These are phyloP conservation scores for Furnarius figulus DNA, from an alignment of 2,113 vertebrate species.

Conservation along the genomic window DNA sequence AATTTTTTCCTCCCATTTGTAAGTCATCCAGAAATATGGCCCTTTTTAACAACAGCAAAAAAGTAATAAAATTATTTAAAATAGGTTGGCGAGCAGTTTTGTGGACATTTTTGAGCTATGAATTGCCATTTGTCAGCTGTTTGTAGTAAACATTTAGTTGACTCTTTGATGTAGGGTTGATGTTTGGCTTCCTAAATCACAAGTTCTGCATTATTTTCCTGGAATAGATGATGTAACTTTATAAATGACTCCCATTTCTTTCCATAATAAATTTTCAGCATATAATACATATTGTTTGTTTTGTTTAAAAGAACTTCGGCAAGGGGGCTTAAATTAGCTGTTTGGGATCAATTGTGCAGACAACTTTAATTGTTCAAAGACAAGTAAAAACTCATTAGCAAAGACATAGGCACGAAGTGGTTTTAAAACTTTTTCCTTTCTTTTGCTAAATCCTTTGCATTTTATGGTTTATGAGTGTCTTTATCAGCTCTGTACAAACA, in stretches of 20 bases:
- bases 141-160: constrained; percentile 20
- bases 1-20: neutral
- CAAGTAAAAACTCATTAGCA: neutral
- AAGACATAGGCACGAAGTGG: neutral
- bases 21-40: neutral
- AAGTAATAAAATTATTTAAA: constrained; percentile 12
- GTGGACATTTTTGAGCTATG: neutral
- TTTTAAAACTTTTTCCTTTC: neutral
- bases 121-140: constrained; percentile 34
- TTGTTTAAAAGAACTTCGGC: constrained; percentile 9
- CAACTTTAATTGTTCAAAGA: neutral
- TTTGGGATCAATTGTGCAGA: neutral
- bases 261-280: constrained; percentile 13
- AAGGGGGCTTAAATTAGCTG: neutral
- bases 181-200: constrained; percentile 23
- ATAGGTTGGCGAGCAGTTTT: neutral
- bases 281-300: constrained; percentile 14
- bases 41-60: neutral
- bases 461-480: neutral
- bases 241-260: constrained; percentile 19
- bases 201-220: constrained; percentile 41
- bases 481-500: neutral
- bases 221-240: constrained; percentile 33
- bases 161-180: constrained; percentile 29
- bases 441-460: neutral